Evolutionary conservation across 2,888 invertebrate species (phyloP).

Genomic region (Drosophila cyrtoloma): DNA sequence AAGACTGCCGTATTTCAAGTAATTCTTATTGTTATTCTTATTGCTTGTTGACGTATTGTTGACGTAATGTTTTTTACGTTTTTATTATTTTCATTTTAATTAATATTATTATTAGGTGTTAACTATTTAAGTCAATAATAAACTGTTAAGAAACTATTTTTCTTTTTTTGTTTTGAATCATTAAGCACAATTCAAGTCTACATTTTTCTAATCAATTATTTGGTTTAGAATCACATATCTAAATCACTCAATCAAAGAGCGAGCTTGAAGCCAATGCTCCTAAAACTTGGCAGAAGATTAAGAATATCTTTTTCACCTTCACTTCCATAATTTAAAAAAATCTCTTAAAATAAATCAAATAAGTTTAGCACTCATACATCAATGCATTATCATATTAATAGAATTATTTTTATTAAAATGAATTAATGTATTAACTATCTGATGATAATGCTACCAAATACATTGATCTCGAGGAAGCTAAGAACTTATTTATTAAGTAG

Average conservation of each 20-base stretch:
- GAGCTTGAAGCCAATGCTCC: background rate
- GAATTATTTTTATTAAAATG: background rate
- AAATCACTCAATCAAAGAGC: background rate
- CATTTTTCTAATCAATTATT: background rate
- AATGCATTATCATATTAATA: background rate
- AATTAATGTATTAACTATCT: background rate
- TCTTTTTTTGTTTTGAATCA: background rate
- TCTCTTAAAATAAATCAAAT: background rate
- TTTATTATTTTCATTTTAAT: background rate
- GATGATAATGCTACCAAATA: background rate
- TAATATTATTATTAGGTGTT: background rate
- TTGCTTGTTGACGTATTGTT: background rate
- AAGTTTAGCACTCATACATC: background rate
- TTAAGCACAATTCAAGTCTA: background rate
- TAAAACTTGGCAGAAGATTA: background rate
- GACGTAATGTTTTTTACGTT: background rate
- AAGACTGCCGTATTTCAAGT: background rate
- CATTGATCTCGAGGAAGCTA: background rate
- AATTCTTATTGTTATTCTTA: background rate
- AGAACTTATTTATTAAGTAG: background rate
- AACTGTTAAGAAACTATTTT: background rate
- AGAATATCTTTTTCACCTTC: background rate
- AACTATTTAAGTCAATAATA: background rate
- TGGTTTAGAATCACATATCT: background rate
- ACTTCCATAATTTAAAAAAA: background rate